Conservation (phyloP, 2,797 vertebrate genomes). For the Xiphophorus birchmanni region DNA sequence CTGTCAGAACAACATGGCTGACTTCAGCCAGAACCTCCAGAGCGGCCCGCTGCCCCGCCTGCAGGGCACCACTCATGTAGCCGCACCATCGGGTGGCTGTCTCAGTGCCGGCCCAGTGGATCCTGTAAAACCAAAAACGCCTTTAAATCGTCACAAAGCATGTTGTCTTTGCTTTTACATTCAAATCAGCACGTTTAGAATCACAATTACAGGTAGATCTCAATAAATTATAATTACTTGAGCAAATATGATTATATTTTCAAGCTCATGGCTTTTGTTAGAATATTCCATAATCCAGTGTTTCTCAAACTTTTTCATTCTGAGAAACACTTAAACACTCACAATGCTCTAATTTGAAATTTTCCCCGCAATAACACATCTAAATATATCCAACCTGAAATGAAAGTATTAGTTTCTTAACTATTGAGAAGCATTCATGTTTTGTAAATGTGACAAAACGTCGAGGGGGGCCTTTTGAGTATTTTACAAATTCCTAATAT, state of each 20-base stretch:
- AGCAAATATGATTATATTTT: no score
- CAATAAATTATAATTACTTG: neutral
- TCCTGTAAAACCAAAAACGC: constrained; percentile 59
- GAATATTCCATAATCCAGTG: neutral
- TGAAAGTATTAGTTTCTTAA: no score
- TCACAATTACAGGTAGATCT: neutral
- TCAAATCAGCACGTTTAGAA: neutral
- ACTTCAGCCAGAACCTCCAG: constrained; percentile 76
- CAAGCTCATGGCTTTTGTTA: neutral
- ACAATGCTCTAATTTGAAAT: no score
- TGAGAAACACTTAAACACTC: no score
- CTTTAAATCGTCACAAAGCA: neutral
- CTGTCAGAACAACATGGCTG: constrained; percentile 59
- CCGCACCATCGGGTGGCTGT: constrained; percentile 82
- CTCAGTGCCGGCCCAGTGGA: constrained; percentile 82
- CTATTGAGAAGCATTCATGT: no score
- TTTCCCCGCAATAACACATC: no score
- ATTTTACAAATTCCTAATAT: no score
- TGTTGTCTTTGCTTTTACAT: neutral
- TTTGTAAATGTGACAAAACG: no score
- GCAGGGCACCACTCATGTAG: constrained; percentile 80
- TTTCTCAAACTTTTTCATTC: no score
- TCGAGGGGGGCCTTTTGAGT: no score
- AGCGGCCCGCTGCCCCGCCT: constrained; percentile 78
- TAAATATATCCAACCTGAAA: no score